These are phyloP conservation scores for Phyllopteryx taeniolatus DNA, from an alignment of 2,113 vertebrate genomes.

Conservation along the genomic window DNA sequence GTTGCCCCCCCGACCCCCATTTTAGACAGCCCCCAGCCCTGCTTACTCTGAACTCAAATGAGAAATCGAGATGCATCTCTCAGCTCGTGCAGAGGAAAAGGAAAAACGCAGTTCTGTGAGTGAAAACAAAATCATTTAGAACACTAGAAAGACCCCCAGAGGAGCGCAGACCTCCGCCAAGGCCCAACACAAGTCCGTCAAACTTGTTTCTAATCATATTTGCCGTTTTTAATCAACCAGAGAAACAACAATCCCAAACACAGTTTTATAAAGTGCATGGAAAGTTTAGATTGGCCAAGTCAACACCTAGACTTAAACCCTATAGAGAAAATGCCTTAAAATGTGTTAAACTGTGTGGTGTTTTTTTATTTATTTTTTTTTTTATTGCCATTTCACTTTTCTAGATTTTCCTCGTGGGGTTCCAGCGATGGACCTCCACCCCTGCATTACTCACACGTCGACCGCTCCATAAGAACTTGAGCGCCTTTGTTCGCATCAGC, in stretches of 20 bases:
- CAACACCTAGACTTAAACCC: too few species aligned
- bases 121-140: slow-evolving; percentile 47
- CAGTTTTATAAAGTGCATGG: too few species aligned
- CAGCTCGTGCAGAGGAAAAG: neutral
- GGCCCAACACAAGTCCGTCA: neutral
- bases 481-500: too few species aligned
- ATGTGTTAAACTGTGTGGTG: too few species aligned
- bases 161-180: neutral
- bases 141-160: neutral
- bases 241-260: neutral
- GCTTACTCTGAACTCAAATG: slow-evolving; percentile 46
- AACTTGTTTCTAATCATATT: neutral
- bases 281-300: too few species aligned
- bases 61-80: slow-evolving; percentile 55
- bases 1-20: neutral
- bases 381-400: too few species aligned
- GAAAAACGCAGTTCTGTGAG: slow-evolving; percentile 25
- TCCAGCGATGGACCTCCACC: too few species aligned
- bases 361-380: too few species aligned
- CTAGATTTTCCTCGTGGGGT: too few species aligned
- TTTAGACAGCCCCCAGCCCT: slow-evolving; percentile 13
- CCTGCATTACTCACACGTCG: too few species aligned
- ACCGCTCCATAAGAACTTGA: too few species aligned
- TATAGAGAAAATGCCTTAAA: too few species aligned
- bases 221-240: neutral